Percentiles rank a stretch among this genome's conserved stretches.
Evolutionary conservation across 2,797 vertebrate genomes (phyloP).

Genomic region (Sternotherus odoratus): DNA sequence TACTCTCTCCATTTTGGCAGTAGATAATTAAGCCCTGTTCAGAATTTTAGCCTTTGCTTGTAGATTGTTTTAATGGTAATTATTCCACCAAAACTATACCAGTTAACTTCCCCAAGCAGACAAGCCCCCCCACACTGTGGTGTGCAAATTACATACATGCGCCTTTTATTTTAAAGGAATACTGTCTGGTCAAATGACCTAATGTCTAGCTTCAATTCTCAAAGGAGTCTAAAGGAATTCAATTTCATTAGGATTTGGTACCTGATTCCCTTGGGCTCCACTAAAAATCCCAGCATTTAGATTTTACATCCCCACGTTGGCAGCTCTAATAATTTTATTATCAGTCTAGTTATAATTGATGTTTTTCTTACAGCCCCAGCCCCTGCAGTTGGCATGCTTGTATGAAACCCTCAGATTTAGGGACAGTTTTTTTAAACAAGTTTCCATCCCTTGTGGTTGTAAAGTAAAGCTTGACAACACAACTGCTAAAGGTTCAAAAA

Average conservation of each 20-base stretch:
- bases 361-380: not conserved
- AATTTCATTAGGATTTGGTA: not conserved
- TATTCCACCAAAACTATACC: not conserved
- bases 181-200: not conserved
- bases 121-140: not conserved
- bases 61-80: not conserved
- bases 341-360: not conserved
- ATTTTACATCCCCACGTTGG: not conserved
- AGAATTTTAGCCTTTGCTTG: not conserved
- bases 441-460: not conserved
- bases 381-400: no score
- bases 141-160: not conserved
- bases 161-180: not conserved
- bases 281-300: not conserved
- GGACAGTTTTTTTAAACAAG: not conserved
- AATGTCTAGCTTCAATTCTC: not conserved
- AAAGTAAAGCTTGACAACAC: not conserved
- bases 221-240: not conserved
- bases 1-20: not conserved
- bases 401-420: not conserved
- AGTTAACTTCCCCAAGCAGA: rapidly evolving
- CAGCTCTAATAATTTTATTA: not conserved
- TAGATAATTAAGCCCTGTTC: not conserved
- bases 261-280: not conserved
- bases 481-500: not conserved